These are phyloP conservation scores for Corapipo altera DNA, from an alignment of 2,113 vertebrate genomes.

Conservation along the genomic window DNA sequence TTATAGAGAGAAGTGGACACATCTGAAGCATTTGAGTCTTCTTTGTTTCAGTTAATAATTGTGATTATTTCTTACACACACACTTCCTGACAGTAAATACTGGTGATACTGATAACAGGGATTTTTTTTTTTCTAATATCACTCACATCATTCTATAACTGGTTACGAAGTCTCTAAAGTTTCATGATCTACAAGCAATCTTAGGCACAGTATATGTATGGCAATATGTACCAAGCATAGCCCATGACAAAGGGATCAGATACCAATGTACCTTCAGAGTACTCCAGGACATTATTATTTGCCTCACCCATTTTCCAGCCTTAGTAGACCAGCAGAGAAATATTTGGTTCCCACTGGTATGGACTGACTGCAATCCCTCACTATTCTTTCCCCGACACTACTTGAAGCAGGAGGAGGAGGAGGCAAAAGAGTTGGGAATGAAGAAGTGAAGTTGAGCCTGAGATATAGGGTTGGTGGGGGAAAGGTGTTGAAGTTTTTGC, in stretches of 20 bases:
- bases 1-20: neutral
- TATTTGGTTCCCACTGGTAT: neutral
- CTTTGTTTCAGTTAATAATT: neutral
- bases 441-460: neutral
- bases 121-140: neutral
- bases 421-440: neutral
- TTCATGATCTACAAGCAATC: neutral
- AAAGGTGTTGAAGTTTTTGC: neutral
- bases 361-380: neutral
- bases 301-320: neutral
- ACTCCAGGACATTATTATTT: neutral
- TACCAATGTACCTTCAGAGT: neutral
- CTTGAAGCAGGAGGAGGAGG: accelerated
- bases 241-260: neutral
- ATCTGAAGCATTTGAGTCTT: neutral
- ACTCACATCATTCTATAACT: neutral
- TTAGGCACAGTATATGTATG: neutral
- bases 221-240: neutral
- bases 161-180: neutral
- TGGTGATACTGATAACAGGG: neutral
- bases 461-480: neutral
- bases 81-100: neutral
- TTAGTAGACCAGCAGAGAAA: neutral
- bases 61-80: neutral
- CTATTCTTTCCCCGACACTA: neutral